These are phyloP conservation scores for Boulengeromyrus knoepffleri DNA, from an alignment of 2,113 vertebrate species.

Conservation along the genomic window DNA sequence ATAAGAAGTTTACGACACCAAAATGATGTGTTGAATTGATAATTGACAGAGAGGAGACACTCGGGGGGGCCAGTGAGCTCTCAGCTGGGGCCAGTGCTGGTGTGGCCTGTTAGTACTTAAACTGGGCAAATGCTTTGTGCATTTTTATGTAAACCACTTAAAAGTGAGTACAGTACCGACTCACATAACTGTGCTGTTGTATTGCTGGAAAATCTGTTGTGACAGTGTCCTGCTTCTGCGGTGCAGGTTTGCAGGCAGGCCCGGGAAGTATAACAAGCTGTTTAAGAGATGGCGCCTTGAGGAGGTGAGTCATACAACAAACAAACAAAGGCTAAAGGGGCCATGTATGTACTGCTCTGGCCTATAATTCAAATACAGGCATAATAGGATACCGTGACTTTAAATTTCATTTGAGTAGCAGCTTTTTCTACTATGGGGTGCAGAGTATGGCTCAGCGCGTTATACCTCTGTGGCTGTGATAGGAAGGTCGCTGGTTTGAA, in stretches of 20 bases:
- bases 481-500: not conserved
- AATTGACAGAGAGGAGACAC: not conserved
- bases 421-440: not conserved
- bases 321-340: conserved; percentile 8
- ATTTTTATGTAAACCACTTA: not conserved
- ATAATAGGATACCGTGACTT: not conserved
- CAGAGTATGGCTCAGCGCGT: not conserved
- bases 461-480: not conserved
- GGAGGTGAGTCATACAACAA: conserved; percentile 71
- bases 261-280: conserved; percentile 96
- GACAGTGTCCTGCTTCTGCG: not conserved
- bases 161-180: not conserved
- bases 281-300: conserved; percentile 96
- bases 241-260: conserved; percentile 90
- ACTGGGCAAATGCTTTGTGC: not conserved
- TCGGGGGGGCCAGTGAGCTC: not conserved
- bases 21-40: not conserved
- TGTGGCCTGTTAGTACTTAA: not conserved
- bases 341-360: not conserved
- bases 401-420: not conserved
- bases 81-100: not conserved
- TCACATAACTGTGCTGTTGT: not conserved
- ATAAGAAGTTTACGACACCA: not conserved
- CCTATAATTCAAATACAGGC: not conserved
- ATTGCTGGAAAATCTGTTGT: not conserved